A percentile compares a stretch with the other conserved stretches of the same genome.
Conservation (phyloP, 2,113 vertebrate species). For the Tragelaphus imberbis region DNA sequence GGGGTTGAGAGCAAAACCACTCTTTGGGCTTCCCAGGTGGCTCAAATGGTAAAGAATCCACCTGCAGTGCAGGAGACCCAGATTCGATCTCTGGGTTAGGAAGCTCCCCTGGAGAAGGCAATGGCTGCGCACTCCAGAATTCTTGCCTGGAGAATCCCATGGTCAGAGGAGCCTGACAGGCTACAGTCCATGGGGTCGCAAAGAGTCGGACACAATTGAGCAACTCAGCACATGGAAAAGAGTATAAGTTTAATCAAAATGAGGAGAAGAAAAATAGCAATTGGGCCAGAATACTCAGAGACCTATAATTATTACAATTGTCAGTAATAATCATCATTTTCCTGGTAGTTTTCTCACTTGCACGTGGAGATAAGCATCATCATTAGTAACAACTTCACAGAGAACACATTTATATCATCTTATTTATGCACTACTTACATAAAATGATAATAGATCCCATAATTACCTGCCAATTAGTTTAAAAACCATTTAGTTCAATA, state of each 20-base stretch:
- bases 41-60: not conserved
- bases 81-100: not conserved
- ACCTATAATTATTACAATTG: not conserved
- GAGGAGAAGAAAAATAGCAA: not conserved
- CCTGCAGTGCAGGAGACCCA: not conserved
- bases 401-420: not conserved
- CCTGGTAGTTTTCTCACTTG: not conserved
- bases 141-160: not conserved
- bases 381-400: not conserved
- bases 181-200: not conserved
- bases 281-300: not conserved
- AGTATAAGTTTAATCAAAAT: not conserved
- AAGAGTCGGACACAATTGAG: not conserved
- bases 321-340: not conserved
- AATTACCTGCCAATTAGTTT: constrained; percentile 33
- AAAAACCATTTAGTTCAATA: constrained; percentile 27
- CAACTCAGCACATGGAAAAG: not conserved
- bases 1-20: not conserved
- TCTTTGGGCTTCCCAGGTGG: not conserved
- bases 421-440: constrained; percentile 30
- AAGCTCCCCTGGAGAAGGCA: not conserved
- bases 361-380: not conserved
- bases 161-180: not conserved
- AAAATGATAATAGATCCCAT: not conserved
- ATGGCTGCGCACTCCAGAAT: not conserved